Evolutionary conservation across 2,888 invertebrate genomes (phyloP).

Genomic region (Lasius fuliginosus): DNA sequence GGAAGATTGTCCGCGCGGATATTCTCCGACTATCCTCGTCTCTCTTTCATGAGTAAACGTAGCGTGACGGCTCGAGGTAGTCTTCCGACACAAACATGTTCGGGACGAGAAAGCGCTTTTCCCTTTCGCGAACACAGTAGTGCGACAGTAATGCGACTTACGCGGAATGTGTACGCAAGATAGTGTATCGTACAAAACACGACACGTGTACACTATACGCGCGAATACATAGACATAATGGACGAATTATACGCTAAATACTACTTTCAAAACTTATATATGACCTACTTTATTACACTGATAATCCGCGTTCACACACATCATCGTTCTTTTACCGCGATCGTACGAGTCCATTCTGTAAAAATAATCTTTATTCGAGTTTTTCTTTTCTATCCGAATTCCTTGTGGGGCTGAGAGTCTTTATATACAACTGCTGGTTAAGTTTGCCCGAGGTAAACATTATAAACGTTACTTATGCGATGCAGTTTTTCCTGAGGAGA

Average conservation of each 20-base stretch:
- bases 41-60: constrained; percentile 56
- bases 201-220: not conserved
- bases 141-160: constrained; percentile 63
- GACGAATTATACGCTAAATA: constrained; percentile 47
- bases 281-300: constrained; percentile 49
- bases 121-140: constrained; percentile 25
- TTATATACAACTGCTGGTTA: constrained; percentile 43
- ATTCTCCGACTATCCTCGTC: constrained; percentile 33
- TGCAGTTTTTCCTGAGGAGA: not conserved
- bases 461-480: not conserved
- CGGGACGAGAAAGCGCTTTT: constrained; percentile 30
- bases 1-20: constrained; percentile 71
- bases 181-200: not conserved
- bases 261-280: constrained; percentile 62
- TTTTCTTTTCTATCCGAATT: constrained; percentile 57
- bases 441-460: not conserved
- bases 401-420: constrained; percentile 36
- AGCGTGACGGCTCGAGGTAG: constrained; percentile 61
- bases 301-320: not conserved
- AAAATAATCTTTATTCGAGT: constrained; percentile 70
- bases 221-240: constrained; percentile 3
- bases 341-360: constrained; percentile 66
- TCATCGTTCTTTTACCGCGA: constrained; percentile 42
- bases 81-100: constrained; percentile 57
- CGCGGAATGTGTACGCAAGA: constrained; percentile 38